Evolutionary conservation across 1,140 invertebrate species (phyloP), one percentile per base, ranked within the genome.

Genomic region (Belonocnema kinseyi): DNA sequence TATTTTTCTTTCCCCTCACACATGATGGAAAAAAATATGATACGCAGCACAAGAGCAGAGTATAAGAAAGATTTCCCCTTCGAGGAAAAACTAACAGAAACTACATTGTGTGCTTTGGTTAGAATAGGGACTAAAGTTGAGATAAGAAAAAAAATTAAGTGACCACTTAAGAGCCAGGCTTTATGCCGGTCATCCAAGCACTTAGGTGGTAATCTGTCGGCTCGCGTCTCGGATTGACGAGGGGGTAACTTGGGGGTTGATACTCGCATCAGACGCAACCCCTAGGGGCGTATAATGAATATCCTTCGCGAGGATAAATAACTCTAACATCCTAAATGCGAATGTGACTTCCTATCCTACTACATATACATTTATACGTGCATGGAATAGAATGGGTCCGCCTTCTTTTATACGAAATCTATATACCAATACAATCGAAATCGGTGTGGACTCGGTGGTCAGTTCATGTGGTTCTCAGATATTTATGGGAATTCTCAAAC

Each of bases 191-290:
- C 56, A 58, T 81, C 81, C 72, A 80, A 80, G 84, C 80, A 87
- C 85, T 88, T 84, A 83, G 76, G 80, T 79, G 53, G 73, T 86
- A 87, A 88, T 88, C 82, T 74, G 85, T 86, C 83, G 78, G 78
- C 53, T 46, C 8, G 40, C 4, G 40, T 7, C 77, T 81, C 74
- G 71, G 7, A 82, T 77, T 77, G 81, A 76, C 79, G 50, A 77
- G 73, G 74, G 76, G 77, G 79, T 85, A 40, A 66, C 70, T 50
- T n/a, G 58, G 73, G 79, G 81, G 58, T 79, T 80, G 75, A 73
- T 82, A 74, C 73, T 82, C 77, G 72, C 72, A 54, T 54, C 14
- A 77, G 66, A 71, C 78, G 73, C 53, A 40, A 61, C 85, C 85
- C 83, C 75, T 70, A 79, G 72, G 80, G 85, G 82, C 82, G 82